Base-by-base conservation (phyloP, 2,113 vertebrate genomes). In the Tyto alba region DNA sequence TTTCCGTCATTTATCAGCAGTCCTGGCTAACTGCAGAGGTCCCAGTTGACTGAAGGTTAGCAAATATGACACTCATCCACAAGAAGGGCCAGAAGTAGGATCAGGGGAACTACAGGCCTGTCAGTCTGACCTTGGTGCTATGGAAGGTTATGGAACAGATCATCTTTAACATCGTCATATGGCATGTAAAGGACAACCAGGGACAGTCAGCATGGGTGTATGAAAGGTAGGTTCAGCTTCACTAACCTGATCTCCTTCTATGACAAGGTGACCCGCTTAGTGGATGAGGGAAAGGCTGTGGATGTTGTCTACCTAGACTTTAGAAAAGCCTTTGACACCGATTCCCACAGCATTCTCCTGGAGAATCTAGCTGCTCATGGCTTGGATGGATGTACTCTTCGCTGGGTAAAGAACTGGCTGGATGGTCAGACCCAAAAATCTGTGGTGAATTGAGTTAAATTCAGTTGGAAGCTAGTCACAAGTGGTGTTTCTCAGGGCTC, bases 111-210 rank as follows among this genome's bases (percentile, higher is more conserved):
- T 36, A 36, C 45, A 68, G 17, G 7, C 45, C 36, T 43, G 7
- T 26, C 20, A 68, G 26, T 2, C 36, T 36, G 36, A 77, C 16
- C 14, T 27, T 2, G 0, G 36, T 52, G 8, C 21, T 7, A 1
- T 8, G 30, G 45, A 68, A 77, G 16, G 38, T 41, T 26, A 60
- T 52, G 32, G 45, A 68, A 21, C 36, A 52, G 16, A 43, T 52
- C 8, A 32, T 26, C 36, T 5, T 32, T 8, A 36, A 43, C n/a
- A 10, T 10, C 6, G 11, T 36, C 45, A 34, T 9, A 13, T 8
- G 16, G 36, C n/a, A 47, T 4, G 8, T 47, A 26, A 3, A 48
- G 29, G 12, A 40, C 29, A 36, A 32, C 6, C 17, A 7, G 6
- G 26, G 16, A 11, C 11, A 11, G 13, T 8, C 43, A 41, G 5